These are phyloP conservation scores for Lagopus leucura DNA, from an alignment of 2,113 vertebrate species.

Conservation along the genomic window DNA sequence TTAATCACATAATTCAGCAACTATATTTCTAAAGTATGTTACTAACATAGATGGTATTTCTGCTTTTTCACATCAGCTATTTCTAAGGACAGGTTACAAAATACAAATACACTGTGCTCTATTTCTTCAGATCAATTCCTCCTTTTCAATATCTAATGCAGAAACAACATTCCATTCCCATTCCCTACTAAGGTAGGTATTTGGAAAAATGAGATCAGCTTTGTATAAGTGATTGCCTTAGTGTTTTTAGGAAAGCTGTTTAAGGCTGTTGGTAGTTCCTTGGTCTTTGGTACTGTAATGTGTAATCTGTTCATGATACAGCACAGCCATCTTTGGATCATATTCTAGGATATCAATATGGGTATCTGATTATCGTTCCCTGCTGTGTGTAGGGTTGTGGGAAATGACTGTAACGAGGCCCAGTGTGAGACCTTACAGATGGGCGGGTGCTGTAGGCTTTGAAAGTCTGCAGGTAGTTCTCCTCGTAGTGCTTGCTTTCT, in stretches of 20 bases:
- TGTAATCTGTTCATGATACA: not conserved
- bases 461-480: not conserved
- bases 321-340: not conserved
- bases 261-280: not conserved
- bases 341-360: fast-evolving
- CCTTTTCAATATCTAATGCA: no score
- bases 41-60: no score
- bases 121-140: no score
- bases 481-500: not conserved
- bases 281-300: not conserved
- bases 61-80: no score
- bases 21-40: no score
- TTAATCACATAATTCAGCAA: no score
- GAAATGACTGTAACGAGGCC: not conserved
- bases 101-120: no score
- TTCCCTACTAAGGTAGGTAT: not conserved
- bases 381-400: fast-evolving
- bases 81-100: no score
- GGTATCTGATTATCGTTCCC: not conserved
- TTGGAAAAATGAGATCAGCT: not conserved
- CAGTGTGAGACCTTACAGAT: not conserved
- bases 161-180: no score
- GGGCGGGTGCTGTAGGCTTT: not conserved
- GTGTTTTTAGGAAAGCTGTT: not conserved
- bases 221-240: not conserved